Percentiles rank a stretch among this genome's conserved stretches.
Evolutionary conservation across 2,888 invertebrate species (phyloP).

Genomic region (Lamellibrachia columna): DNA sequence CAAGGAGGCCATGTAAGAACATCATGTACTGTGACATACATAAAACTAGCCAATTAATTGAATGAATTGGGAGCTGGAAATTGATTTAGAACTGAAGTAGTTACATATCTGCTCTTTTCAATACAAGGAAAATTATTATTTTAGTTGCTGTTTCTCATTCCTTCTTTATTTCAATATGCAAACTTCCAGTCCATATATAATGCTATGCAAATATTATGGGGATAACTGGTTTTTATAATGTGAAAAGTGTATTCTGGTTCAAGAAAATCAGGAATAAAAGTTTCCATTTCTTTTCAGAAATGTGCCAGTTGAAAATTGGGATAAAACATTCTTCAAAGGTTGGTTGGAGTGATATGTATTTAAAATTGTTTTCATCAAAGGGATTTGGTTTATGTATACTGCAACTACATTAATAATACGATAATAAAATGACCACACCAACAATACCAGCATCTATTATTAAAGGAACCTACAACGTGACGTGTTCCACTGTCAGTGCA

Average conservation of each 20-base stretch:
- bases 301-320: constrained; percentile 54
- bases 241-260: background rate
- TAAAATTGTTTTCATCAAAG: background rate
- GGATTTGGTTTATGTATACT: too few species aligned
- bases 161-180: constrained; percentile 13
- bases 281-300: constrained; percentile 47
- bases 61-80: background rate
- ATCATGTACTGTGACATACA: background rate
- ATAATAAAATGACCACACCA: too few species aligned
- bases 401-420: too few species aligned
- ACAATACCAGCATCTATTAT: too few species aligned
- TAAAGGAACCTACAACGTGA: too few species aligned
- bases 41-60: background rate
- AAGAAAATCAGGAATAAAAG: too few species aligned
- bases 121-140: background rate
- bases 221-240: background rate
- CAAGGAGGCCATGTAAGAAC: background rate
- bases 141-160: background rate
- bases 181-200: background rate
- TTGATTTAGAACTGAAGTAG: background rate
- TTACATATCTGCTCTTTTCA: background rate
- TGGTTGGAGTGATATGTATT: constrained; percentile 23
- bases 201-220: background rate
- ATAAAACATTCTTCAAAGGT: constrained; percentile 59
- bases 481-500: background rate